Percentiles rank a stretch among this genome's conserved stretches.
phyloP scores from a whole-genome alignment of 1,140 invertebrate genomes.

The Asobara japonica region DNA sequence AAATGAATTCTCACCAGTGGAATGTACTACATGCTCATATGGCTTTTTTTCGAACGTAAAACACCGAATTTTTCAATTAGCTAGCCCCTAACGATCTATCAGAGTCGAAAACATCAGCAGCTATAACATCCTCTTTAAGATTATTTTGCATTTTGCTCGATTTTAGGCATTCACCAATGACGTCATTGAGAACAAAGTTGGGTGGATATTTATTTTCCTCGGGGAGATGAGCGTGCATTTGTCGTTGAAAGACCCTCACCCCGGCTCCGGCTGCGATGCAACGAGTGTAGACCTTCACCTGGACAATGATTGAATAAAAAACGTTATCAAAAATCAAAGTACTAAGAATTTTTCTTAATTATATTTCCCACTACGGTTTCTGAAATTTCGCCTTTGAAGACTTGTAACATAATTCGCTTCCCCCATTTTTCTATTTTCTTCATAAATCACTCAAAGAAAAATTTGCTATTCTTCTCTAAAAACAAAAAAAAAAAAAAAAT shows the following conservation, averaged over 20 bases:
- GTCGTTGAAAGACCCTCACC: slow-evolving; percentile 57
- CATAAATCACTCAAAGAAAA: too few relatives aligned
- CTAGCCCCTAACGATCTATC: neutral
- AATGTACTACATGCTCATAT: neutral
- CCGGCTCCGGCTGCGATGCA: slow-evolving; percentile 63
- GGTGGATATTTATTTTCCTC: slow-evolving; percentile 53
- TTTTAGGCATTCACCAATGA: slow-evolving; percentile 61
- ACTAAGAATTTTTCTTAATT: too few relatives aligned
- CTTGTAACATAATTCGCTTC: too few relatives aligned
- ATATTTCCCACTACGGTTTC: too few relatives aligned
- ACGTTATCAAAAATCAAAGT: too few relatives aligned
- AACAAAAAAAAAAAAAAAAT: neutral
- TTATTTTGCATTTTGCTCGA: slow-evolving; percentile 7
- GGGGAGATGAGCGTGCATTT: slow-evolving; percentile 55
- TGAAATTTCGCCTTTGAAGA: too few relatives aligned
- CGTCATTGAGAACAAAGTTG: slow-evolving; percentile 50
- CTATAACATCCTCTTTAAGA: slow-evolving; percentile 56
- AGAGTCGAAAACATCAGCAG: neutral
- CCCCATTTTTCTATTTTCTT: too few relatives aligned
- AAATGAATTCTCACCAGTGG: too few relatives aligned
- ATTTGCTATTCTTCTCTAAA: slow-evolving; percentile 4
- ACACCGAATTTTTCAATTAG: neutral
- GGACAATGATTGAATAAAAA: slow-evolving; percentile 28
- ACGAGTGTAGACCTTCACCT: slow-evolving; percentile 62
- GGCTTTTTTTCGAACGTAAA: neutral